These are phyloP conservation scores for Gopherus flavomarginatus DNA, from an alignment of 2,113 vertebrate genomes.

Conservation along the genomic window DNA sequence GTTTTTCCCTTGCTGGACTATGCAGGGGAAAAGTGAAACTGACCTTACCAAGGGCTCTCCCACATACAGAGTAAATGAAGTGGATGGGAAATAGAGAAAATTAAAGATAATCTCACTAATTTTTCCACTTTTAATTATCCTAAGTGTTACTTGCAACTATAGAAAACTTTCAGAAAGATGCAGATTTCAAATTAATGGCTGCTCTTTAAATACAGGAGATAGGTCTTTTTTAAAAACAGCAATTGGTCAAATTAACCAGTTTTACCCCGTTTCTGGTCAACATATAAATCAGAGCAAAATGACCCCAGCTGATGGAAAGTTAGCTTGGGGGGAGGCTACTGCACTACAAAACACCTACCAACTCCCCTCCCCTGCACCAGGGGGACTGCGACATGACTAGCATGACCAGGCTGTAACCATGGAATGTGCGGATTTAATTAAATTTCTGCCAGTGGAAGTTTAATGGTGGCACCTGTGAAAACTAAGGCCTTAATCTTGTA, in stretches of 20 bases:
- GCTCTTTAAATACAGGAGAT: not conserved
- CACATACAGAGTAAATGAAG: not conserved
- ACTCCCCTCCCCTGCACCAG: not conserved
- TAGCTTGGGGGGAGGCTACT: not conserved
- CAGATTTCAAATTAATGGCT: not conserved
- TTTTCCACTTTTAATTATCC: not conserved
- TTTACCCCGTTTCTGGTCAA: not conserved
- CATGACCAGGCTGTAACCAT: not conserved
- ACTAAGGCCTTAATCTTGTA: not conserved
- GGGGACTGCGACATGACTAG: not conserved
- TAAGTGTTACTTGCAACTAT: not conserved
- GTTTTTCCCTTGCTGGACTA: not conserved
- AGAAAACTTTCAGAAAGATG: not conserved
- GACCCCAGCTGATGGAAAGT: not conserved
- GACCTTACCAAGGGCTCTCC: not conserved
- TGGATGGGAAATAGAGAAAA: not conserved
- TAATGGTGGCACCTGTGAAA: not conserved
- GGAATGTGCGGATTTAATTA: not conserved
- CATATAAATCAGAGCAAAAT: not conserved
- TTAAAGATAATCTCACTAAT: not conserved
- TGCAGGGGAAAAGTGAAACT: not conserved
- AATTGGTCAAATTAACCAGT: not conserved
- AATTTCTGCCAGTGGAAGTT: not conserved
- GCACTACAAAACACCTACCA: not conserved
- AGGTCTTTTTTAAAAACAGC: not conserved